phyloP scores from a whole-genome alignment of 2,888 invertebrate genomes.

The Lasioglossum marginatum region DNA sequence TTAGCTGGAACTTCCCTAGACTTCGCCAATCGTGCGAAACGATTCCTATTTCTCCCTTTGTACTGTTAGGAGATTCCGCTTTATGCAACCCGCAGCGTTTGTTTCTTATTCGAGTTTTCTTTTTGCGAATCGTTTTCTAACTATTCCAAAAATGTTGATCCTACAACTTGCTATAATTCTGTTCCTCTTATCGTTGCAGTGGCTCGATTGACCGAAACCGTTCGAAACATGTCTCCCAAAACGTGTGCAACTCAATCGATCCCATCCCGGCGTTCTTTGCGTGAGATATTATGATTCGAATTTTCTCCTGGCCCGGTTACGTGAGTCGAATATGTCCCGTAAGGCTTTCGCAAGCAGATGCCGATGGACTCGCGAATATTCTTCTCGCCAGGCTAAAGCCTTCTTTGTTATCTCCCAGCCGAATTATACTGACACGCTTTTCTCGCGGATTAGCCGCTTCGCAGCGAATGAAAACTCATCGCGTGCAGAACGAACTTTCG shows the following conservation, averaged over 20 bases:
- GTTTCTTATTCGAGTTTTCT: not conserved
- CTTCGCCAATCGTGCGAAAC: not conserved
- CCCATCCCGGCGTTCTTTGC: not conserved
- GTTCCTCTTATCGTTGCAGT: not conserved
- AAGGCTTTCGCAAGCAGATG: constrained; percentile 14
- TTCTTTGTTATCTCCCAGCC: constrained; percentile 14
- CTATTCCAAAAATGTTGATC: not conserved
- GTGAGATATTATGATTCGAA: constrained; percentile 30
- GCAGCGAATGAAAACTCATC: not conserved
- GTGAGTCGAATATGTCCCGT: not conserved
- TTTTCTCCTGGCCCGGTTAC: constrained; percentile 28
- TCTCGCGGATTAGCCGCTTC: not conserved
- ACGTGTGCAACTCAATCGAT: constrained; percentile 41
- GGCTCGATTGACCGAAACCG: not conserved
- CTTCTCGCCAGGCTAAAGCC: constrained; percentile 7
- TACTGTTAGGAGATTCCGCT: not conserved
- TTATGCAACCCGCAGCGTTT: not conserved
- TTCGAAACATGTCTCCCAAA: constrained; percentile 16
- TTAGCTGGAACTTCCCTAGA: not conserved
- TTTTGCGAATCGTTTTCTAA: not conserved
- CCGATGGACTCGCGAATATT: constrained; percentile 20
- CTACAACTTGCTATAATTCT: not conserved
- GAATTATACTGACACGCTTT: constrained; percentile 28
- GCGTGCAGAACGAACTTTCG: not conserved
- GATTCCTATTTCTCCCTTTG: not conserved